A percentile compares a stretch with the other conserved stretches of the same genome.
phyloP scores from a whole-genome alignment of 2,888 invertebrate species.

The Axea sp. region DNA sequence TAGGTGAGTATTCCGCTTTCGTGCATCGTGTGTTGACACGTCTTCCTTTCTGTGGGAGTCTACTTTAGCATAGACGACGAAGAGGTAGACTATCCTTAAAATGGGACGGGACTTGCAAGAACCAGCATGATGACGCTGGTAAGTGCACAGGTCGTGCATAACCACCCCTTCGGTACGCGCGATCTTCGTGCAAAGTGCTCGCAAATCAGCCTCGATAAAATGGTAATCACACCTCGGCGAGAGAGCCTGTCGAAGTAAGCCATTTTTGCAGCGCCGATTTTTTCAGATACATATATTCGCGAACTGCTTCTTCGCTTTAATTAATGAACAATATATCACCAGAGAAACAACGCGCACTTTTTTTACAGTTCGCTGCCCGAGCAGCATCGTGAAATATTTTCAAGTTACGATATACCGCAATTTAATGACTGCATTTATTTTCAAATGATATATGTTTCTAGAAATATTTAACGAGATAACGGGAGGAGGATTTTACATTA shows the following conservation, averaged over 20 bases:
- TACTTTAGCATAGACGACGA: conserved; percentile 52
- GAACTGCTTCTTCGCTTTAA: conserved; percentile 43
- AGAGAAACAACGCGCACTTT: conserved; percentile 26
- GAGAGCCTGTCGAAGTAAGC: conserved; percentile 41
- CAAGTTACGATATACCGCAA: neutral
- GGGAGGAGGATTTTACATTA: conserved; percentile 11
- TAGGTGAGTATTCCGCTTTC: conserved; percentile 48
- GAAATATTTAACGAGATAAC: conserved; percentile 34
- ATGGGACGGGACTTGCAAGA: conserved; percentile 22
- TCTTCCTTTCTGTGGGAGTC: conserved; percentile 52
- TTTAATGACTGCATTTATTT: conserved; percentile 39
- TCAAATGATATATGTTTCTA: conserved; percentile 41
- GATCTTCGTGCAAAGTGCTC: conserved; percentile 72
- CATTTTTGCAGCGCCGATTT: conserved; percentile 57
- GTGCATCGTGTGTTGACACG: conserved; percentile 49
- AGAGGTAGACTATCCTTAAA: conserved; percentile 44
- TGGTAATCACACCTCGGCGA: conserved; percentile 70
- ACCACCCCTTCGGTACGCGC: conserved; percentile 5
- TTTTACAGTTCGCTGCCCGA: conserved; percentile 18
- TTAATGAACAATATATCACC: conserved; percentile 48
- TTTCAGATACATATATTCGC: conserved; percentile 42
- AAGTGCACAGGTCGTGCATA: conserved; percentile 53
- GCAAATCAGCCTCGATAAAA: conserved; percentile 76
- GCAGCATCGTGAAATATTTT: conserved; percentile 20
- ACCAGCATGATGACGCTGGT: conserved; percentile 31